Evolutionary conservation across 2,113 vertebrate species (phyloP).

Genomic region (Malurus cyaneus): DNA sequence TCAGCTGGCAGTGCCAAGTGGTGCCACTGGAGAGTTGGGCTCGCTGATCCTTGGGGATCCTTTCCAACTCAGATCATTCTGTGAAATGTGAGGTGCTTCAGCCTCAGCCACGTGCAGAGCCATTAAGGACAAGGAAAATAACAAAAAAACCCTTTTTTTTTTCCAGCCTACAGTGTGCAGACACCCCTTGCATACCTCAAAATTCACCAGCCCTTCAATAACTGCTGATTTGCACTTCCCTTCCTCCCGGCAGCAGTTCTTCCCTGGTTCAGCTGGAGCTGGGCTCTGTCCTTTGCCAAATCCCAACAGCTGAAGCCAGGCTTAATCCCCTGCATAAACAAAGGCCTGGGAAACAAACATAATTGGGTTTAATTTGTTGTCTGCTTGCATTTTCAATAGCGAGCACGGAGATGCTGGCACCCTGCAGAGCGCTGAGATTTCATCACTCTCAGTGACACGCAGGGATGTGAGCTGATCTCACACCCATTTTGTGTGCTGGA

Average conservation of each 20-base stretch:
- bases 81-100: neutral
- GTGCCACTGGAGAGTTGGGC: neutral
- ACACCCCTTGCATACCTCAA: neutral
- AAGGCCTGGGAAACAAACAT: neutral
- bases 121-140: neutral
- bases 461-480: neutral
- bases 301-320: neutral
- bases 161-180: neutral
- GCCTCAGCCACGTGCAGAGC: neutral
- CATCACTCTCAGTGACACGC: neutral
- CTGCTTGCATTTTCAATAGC: neutral
- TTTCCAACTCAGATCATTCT: neutral
- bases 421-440: neutral
- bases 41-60: rapidly evolving
- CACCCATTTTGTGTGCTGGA: neutral
- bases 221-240: neutral
- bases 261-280: neutral
- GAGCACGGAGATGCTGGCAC: neutral
- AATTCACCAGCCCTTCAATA: neutral
- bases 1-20: rapidly evolving
- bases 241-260: neutral
- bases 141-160: neutral
- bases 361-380: neutral
- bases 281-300: neutral
- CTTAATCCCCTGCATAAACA: neutral